phyloP scores from a whole-genome alignment of 2,113 vertebrate species.

The Heliornis fulica region DNA sequence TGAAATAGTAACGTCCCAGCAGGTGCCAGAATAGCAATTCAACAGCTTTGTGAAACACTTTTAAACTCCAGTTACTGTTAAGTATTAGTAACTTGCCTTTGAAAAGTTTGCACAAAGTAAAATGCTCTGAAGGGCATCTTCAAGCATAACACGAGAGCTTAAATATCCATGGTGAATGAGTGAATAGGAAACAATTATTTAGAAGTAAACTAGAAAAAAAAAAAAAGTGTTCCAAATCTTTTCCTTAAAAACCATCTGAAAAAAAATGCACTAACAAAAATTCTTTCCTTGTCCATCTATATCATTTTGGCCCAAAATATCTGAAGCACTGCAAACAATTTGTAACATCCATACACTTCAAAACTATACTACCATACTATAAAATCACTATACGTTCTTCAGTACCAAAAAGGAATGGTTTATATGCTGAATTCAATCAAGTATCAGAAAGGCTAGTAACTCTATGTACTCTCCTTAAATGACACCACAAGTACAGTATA shows the following conservation, averaged over 20 bases:
- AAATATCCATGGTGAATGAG: background rate
- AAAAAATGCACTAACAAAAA: background rate
- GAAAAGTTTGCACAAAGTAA: background rate
- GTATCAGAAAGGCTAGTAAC: background rate
- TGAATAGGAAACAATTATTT: background rate
- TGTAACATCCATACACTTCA: background rate
- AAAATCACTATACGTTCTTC: background rate
- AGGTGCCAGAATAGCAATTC: background rate
- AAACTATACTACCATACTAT: background rate
- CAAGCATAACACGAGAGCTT: background rate
- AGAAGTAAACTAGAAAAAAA: background rate
- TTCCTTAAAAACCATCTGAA: background rate
- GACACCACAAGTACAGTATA: background rate
- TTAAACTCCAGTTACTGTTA: background rate
- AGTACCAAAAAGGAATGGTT: background rate
- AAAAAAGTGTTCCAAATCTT: background rate
- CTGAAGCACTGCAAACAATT: background rate
- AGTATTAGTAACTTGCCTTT: background rate
- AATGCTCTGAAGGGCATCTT: background rate
- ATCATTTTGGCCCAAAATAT: background rate
- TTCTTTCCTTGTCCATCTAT: background rate
- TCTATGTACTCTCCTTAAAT: background rate
- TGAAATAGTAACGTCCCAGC: background rate
- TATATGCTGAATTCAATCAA: background rate
- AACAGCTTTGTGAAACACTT: background rate